Evolutionary conservation across 2,113 vertebrate genomes (phyloP).

Genomic region (Raja brachyura): DNA sequence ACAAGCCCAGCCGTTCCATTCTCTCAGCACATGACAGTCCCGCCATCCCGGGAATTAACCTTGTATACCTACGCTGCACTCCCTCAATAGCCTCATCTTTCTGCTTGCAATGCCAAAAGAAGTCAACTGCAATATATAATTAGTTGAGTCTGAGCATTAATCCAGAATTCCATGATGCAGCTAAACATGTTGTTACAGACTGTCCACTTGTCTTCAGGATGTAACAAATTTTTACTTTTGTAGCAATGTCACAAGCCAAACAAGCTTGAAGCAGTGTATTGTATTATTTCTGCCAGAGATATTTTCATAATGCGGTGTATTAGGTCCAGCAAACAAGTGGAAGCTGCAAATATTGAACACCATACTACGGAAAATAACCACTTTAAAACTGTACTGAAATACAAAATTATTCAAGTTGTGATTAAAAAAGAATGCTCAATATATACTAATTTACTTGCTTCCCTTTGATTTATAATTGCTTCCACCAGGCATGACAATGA

Average conservation of each 20-base stretch:
- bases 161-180: not conserved
- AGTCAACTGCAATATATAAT: not conserved
- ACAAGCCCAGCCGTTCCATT: too few species aligned
- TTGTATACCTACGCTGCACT: not conserved
- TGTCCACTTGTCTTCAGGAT: not conserved
- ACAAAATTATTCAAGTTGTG: not conserved
- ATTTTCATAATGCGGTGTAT: not conserved
- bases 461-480: not conserved
- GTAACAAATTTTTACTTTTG: constrained; percentile 1
- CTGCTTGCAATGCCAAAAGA: not conserved
- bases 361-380: not conserved
- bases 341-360: not conserved
- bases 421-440: not conserved
- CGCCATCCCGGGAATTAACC: too few species aligned
- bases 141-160: not conserved
- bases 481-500: not conserved
- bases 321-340: not conserved
- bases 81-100: not conserved
- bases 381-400: constrained; percentile 1
- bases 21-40: too few species aligned
- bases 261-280: not conserved
- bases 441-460: not conserved
- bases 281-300: not conserved
- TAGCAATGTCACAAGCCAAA: not conserved
- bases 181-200: not conserved